Conservation (phyloP, 1,140 invertebrate genomes). For the Galendromus occidentalis region DNA sequence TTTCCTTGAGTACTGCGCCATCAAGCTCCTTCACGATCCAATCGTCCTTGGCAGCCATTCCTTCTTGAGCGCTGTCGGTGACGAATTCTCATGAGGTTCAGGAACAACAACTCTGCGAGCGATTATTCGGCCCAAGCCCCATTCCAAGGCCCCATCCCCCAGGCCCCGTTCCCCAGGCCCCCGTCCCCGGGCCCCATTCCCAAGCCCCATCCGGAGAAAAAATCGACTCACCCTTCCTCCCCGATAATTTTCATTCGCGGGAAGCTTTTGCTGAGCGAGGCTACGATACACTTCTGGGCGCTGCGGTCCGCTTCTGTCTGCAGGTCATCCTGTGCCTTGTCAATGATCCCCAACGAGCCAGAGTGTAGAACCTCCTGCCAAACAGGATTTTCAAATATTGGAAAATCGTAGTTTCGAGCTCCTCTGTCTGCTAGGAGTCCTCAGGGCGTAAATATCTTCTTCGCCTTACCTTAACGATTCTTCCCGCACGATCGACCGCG, state of each 20-base stretch:
- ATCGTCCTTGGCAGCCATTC: conserved; percentile 24
- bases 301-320: conserved; percentile 93
- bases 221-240: conserved; percentile 57
- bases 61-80: conserved; percentile 30
- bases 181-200: too few relatives aligned
- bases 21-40: conserved; percentile 38
- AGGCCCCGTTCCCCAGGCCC: too few relatives aligned
- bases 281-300: conserved; percentile 75
- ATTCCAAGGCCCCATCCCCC: too few relatives aligned
- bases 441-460: too few relatives aligned
- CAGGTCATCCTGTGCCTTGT: conserved; percentile 66
- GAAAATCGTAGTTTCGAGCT: too few relatives aligned
- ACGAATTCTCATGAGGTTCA: too few relatives aligned
- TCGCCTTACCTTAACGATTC: neutral
- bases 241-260: conserved; percentile 72
- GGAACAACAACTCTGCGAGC: too few relatives aligned
- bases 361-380: neutral
- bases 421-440: too few relatives aligned
- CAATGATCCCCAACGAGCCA: neutral
- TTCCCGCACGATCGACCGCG: neutral
- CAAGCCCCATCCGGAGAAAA: too few relatives aligned
- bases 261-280: conserved; percentile 58
- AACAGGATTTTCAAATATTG: neutral
- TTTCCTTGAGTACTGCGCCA: conserved; percentile 42
- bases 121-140: too few relatives aligned